A percentile compares a stretch with the other conserved stretches of the same genome.
These are phyloP conservation scores for Sebastes baramenuke DNA, from an alignment of 2,797 vertebrate genomes.

Conservation along the genomic window DNA sequence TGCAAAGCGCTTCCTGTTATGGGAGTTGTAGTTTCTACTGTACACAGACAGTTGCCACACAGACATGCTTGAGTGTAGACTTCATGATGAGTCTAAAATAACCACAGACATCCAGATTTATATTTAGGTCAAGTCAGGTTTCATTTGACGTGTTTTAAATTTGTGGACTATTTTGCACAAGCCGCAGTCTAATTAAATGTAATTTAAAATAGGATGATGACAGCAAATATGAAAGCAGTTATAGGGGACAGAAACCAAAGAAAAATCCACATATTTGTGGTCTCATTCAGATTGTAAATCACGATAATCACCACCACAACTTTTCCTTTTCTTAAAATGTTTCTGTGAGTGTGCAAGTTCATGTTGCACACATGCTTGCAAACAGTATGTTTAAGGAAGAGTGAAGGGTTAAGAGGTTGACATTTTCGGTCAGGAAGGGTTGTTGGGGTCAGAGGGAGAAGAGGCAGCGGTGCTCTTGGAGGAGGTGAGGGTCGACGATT, in stretches of 20 bases:
- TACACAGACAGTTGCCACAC: not conserved
- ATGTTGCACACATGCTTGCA: not conserved
- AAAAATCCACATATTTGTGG: not conserved
- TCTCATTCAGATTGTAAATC: not conserved
- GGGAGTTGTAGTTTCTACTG: constrained; percentile 58
- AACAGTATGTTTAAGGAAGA: constrained; percentile 43
- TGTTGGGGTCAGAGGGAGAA: constrained; percentile 11
- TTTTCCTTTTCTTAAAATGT: not conserved
- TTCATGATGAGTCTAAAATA: constrained; percentile 23
- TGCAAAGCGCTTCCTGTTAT: not conserved
- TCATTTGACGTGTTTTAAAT: not conserved
- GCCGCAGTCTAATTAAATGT: not conserved
- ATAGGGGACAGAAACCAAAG: not conserved
- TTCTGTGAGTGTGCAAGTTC: not conserved
- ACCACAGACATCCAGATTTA: constrained; percentile 22
- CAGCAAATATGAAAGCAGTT: not conserved
- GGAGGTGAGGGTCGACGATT: constrained; percentile 69
- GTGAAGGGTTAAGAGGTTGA: constrained; percentile 38
- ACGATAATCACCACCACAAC: not conserved
- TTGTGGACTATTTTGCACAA: not conserved
- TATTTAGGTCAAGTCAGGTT: constrained; percentile 3
- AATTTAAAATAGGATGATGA: not conserved
- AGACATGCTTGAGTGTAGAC: not conserved
- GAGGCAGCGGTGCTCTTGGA: constrained; percentile 39
- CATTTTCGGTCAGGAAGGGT: constrained; percentile 34